A percentile compares a stretch with the other conserved stretches of the same genome.
Conservation (phyloP, 2,888 invertebrate genomes). For the Charanyca ferruginea region DNA sequence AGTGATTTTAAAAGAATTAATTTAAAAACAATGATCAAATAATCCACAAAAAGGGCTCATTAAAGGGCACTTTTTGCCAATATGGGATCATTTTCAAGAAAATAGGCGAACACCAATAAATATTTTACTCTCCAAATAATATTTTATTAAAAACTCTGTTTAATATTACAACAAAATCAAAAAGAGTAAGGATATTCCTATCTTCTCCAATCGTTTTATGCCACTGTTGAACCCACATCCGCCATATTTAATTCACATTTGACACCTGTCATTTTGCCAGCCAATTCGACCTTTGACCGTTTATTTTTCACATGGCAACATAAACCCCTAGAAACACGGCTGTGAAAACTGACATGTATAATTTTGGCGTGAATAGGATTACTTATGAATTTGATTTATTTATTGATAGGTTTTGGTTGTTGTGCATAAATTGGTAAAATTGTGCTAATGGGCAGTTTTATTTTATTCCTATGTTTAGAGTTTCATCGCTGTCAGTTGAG, state of each 20-base stretch:
- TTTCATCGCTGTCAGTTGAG: too few species aligned
- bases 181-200: neutral
- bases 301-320: slow-evolving; percentile 76
- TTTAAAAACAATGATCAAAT: too few species aligned
- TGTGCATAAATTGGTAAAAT: too few species aligned
- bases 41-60: too few species aligned
- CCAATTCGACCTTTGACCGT: slow-evolving; percentile 74
- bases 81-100: too few species aligned
- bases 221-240: slow-evolving; percentile 39
- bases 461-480: too few species aligned
- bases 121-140: too few species aligned
- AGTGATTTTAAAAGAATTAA: too few species aligned
- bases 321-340: slow-evolving; percentile 65
- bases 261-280: slow-evolving; percentile 84
- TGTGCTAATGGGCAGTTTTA: too few species aligned
- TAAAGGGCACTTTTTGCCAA: too few species aligned
- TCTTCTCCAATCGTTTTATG: slow-evolving; percentile 15
- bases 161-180: slow-evolving; percentile 1
- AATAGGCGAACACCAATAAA: too few species aligned
- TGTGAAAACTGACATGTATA: slow-evolving; percentile 51
- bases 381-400: slow-evolving; percentile 35
- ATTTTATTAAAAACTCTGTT: too few species aligned
- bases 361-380: slow-evolving; percentile 54
- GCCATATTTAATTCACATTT: slow-evolving; percentile 80
- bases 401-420: slow-evolving; percentile 25